Evolutionary conservation across 1,140 invertebrate genomes (phyloP).

Genomic region (Hyphantria cunea): DNA sequence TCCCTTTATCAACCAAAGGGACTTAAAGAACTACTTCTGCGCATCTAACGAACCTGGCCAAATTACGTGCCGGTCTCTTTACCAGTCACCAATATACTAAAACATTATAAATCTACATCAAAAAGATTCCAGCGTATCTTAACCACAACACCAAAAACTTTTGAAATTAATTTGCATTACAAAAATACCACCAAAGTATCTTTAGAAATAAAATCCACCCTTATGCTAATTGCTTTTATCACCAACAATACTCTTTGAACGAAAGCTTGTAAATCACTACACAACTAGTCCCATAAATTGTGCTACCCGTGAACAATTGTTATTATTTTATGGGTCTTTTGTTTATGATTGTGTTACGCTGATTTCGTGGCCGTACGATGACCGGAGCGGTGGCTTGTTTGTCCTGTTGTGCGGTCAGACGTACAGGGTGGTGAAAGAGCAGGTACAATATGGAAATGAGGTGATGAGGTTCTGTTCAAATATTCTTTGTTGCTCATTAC

Average conservation of each 20-base stretch:
- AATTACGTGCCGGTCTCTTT: too few species aligned
- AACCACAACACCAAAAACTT: too few species aligned
- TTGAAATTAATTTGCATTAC: not conserved
- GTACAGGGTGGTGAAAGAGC: not conserved
- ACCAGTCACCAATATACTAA: too few species aligned
- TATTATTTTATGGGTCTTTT: conserved; percentile 12
- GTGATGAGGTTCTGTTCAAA: not conserved
- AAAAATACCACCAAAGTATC: not conserved
- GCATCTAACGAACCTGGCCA: too few species aligned
- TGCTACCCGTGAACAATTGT: conserved; percentile 20
- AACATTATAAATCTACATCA: too few species aligned
- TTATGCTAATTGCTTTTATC: conserved; percentile 10
- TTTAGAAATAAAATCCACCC: not conserved
- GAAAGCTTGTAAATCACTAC: conserved; percentile 39
- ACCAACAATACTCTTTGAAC: conserved; percentile 8
- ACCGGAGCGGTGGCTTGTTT: conserved; percentile 2
- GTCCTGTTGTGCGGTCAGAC: conserved; percentile 22
- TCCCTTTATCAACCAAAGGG: too few species aligned
- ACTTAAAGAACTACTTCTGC: too few species aligned
- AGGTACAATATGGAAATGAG: conserved; percentile 17
- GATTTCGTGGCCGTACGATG: conserved; percentile 25
- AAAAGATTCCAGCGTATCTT: too few species aligned
- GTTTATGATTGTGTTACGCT: conserved; percentile 10
- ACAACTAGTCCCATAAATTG: conserved; percentile 29
- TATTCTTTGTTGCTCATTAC: not conserved